Percentiles rank a stretch among this genome's conserved stretches.
Evolutionary conservation across 2,888 invertebrate species (phyloP).

Genomic region (Heliconius hortense): DNA sequence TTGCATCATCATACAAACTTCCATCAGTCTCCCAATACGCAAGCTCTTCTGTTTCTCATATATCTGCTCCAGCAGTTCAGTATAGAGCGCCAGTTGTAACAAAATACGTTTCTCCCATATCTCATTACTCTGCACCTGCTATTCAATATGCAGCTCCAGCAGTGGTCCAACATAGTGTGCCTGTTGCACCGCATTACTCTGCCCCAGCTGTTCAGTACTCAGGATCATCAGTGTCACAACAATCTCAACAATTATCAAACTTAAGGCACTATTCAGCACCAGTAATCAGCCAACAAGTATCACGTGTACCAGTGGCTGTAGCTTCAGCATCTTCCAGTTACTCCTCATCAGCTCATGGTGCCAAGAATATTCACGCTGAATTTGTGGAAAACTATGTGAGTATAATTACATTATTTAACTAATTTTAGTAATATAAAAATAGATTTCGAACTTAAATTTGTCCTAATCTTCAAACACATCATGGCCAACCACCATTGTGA

Average conservation of each 20-base stretch:
- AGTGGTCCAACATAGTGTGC: slow-evolving; percentile 46
- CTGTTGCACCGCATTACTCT: slow-evolving; percentile 37
- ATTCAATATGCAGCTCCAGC: slow-evolving; percentile 48
- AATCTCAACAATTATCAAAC: slow-evolving; percentile 36
- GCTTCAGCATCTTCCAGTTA: slow-evolving; percentile 45
- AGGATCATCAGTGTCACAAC: slow-evolving; percentile 29
- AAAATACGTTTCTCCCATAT: slow-evolving; percentile 49
- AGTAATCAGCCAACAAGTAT: slow-evolving; percentile 37
- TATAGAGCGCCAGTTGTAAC: slow-evolving; percentile 40
- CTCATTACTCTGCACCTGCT: slow-evolving; percentile 44
- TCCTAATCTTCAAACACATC: too few relatives aligned
- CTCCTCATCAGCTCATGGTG: slow-evolving; percentile 50
- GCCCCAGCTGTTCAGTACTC: slow-evolving; percentile 44
- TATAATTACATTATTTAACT: slow-evolving; percentile 44
- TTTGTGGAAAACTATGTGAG: slow-evolving; percentile 85
- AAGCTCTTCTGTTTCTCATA: slow-evolving; percentile 45
- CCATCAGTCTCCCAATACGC: slow-evolving; percentile 45
- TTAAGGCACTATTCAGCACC: slow-evolving; percentile 40
- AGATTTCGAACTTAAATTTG: too few relatives aligned
- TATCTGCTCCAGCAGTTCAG: slow-evolving; percentile 48
- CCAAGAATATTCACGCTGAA: slow-evolving; percentile 82
- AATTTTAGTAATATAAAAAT: too few relatives aligned
- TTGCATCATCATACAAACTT: slow-evolving; percentile 46
- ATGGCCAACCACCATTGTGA: too few relatives aligned
- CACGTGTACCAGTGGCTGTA: slow-evolving; percentile 46